Conservation (phyloP, 2,797 vertebrate species). For the Limosa lapponica region DNA sequence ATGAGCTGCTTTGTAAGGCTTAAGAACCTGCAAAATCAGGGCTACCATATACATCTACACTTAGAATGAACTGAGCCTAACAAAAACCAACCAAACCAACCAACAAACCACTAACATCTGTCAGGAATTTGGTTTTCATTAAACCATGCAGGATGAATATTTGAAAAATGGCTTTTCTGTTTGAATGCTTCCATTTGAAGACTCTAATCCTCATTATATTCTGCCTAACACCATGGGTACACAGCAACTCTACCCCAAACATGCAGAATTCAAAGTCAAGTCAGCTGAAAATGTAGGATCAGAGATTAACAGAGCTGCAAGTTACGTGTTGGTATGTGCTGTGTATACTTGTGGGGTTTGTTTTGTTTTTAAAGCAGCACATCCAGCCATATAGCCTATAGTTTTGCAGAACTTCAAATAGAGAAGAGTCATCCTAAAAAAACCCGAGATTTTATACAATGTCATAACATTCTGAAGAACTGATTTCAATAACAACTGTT, state of each 20-base stretch:
- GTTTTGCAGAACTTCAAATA: neutral
- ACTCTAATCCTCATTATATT: neutral
- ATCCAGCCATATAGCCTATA: neutral
- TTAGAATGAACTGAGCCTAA: neutral
- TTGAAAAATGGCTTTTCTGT: neutral
- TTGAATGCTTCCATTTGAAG: neutral
- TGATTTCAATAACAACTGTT: neutral
- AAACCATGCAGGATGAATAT: neutral
- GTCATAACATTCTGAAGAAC: neutral
- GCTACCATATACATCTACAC: neutral
- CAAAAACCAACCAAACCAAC: neutral
- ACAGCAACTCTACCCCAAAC: neutral
- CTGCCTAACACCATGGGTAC: neutral
- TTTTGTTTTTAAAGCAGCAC: neutral
- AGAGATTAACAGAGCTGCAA: neutral
- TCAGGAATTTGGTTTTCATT: neutral
- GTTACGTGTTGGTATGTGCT: neutral
- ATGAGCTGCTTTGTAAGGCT: neutral
- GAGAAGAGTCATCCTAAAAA: neutral
- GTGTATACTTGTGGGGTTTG: neutral
- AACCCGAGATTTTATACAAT: neutral
- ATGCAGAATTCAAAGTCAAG: neutral
- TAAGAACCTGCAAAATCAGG: neutral
- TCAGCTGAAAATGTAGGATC: neutral
- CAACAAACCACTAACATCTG: neutral